Conservation (phyloP, 2,113 vertebrate genomes). For the Atlantisia rogersi region DNA sequence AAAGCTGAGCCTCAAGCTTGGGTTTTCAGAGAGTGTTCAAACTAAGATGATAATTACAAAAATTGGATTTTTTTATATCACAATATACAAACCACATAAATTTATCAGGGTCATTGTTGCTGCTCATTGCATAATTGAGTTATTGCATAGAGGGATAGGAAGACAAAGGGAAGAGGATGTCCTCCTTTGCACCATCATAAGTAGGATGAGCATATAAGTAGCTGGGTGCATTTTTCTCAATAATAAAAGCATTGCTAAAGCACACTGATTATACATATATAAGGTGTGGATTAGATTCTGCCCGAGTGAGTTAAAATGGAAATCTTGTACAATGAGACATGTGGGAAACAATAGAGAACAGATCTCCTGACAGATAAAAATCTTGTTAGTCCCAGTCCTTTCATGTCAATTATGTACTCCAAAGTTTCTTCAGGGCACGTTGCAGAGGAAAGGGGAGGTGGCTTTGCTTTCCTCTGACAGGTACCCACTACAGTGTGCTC, state of each 20-base stretch:
- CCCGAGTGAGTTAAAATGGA: background rate
- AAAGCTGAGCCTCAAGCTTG: slow-evolving; percentile 35
- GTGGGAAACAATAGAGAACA: background rate
- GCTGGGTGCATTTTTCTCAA: background rate
- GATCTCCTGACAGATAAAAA: background rate
- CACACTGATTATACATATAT: background rate
- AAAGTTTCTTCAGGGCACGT: background rate
- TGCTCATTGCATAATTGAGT: background rate
- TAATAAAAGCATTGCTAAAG: background rate
- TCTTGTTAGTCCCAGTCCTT: background rate
- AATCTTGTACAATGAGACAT: background rate
- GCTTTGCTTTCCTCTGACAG: background rate
- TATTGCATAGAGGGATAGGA: background rate
- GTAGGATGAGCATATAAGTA: background rate
- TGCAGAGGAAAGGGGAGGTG: background rate
- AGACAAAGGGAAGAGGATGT: background rate
- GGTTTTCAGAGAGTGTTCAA: background rate
- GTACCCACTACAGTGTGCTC: accelerated
- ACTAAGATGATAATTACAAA: background rate
- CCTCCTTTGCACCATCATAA: background rate
- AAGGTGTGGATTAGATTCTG: background rate
- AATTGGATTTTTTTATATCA: background rate
- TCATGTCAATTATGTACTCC: background rate
- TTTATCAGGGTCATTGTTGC: background rate
- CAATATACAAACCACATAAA: background rate